Base-by-base conservation (phyloP, 2,888 invertebrate genomes). In the Zaprionus obscuricornis region DNA sequence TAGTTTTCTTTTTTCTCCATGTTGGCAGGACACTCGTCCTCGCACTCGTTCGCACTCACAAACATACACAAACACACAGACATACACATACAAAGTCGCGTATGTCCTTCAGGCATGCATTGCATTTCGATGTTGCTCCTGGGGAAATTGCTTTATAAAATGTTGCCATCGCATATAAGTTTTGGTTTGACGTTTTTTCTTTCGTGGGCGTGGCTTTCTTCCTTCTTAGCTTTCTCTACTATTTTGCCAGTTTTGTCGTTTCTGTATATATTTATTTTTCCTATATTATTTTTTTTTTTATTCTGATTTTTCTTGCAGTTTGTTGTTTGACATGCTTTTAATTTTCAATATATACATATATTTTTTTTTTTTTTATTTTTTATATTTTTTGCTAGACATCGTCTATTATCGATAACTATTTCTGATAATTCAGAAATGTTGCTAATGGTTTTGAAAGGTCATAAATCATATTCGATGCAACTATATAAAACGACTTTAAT, bases 81-180 rank as follows among this genome's bases (percentile, higher is more conserved):
- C 47, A 33, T 55, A 42, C 47, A 40, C 40, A 49, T 46, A 62
- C 42, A 68, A 64, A 59, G 56, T 60, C 64, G 60, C 54, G 45
- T 54, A 58, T 72, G 74, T 71, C 78, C 75, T 78, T 75, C 83
- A 66, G 76, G 74, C 79, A 66, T 77, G 81, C 77, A 78, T 75
- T 73, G 77, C 78, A 74, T 74, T 73, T 74, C 82, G 77, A 77
- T 77, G 78, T 46, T 73, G 74, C 69, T 76, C 62, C 64, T 68
- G 64, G 75, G 70, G 66, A 82, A 78, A 79, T 82, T 79, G 74
- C 78, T 79, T 79, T 82, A 79, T 78, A 78, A 82, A 79, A 82
- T 79, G 82, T 82, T 82, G 74, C 82, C 60, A 74, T 77, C 65
- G 67, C 59, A 70, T 73, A 57, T 59, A 73, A 73, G 64, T 69